A percentile compares a stretch with the other conserved stretches of the same genome.
These are phyloP conservation scores for Anolis sagrei DNA, from an alignment of 2,113 vertebrate species.

Conservation along the genomic window DNA sequence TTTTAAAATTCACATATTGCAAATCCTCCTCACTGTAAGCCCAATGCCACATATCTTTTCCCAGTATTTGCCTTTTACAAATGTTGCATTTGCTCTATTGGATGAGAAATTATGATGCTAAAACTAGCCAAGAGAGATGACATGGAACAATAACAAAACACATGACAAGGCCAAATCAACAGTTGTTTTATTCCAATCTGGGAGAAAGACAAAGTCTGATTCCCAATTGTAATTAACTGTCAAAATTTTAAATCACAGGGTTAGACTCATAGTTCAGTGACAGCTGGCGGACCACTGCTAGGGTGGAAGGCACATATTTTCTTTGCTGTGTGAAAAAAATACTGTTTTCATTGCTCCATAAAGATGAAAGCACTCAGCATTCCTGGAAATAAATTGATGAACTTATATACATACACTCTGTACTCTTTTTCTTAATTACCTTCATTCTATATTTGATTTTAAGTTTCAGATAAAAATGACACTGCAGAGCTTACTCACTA, in stretches of 20 bases:
- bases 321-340: background rate
- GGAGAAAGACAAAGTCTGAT: slow-evolving; percentile 13
- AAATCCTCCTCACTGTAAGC: background rate
- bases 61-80: background rate
- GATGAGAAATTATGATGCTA: background rate
- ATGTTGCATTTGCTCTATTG: slow-evolving; percentile 17
- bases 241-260: slow-evolving; percentile 30
- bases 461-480: background rate
- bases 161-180: background rate
- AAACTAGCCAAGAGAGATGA: slow-evolving; percentile 9
- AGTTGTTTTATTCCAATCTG: slow-evolving; percentile 13
- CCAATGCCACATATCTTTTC: background rate
- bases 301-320: background rate
- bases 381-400: background rate
- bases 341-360: slow-evolving; percentile 11
- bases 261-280: slow-evolving; percentile 14
- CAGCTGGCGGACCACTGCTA: background rate
- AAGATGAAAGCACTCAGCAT: slow-evolving; percentile 24
- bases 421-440: too few relatives aligned
- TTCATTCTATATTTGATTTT: background rate
- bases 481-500: background rate
- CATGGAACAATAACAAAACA: slow-evolving; percentile 2
- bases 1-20: slow-evolving; percentile 6
- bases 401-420: background rate
- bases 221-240: slow-evolving; percentile 44